phyloP scores from a whole-genome alignment of 2,888 invertebrate genomes.

The Calliphora vomitoria region DNA sequence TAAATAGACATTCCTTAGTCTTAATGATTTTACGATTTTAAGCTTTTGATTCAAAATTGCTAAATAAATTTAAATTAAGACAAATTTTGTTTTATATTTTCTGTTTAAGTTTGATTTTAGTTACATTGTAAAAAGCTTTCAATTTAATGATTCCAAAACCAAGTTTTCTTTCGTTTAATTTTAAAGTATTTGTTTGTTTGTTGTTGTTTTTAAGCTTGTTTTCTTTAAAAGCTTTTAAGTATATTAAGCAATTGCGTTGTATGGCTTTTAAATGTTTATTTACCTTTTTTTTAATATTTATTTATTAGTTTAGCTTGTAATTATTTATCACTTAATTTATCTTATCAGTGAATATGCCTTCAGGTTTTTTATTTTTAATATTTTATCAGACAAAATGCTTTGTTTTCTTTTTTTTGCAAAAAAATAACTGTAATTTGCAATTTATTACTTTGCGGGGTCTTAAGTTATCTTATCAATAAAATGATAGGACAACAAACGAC shows the following conservation, averaged over 20 bases:
- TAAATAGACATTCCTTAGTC: too few species aligned
- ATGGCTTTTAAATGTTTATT: background rate
- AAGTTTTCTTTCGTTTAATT: too few species aligned
- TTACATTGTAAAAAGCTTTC: too few species aligned
- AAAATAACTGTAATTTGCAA: background rate
- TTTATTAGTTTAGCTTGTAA: conserved; percentile 4
- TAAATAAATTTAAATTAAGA: too few species aligned
- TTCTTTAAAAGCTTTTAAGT: background rate
- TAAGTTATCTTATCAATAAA: conserved; percentile 27
- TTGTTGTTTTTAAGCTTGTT: background rate
- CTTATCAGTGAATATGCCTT: conserved; percentile 31
- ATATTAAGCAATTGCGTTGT: background rate
- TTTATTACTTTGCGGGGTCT: conserved; percentile 12
- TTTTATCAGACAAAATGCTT: conserved; percentile 15
- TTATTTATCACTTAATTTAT: conserved; percentile 39
- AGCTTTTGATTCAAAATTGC: background rate
- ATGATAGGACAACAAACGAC: background rate
- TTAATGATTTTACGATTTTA: background rate
- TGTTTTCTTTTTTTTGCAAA: conserved; percentile 11
- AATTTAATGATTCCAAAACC: too few species aligned
- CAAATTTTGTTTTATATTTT: too few species aligned
- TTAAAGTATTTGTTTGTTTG: too few species aligned
- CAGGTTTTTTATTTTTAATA: background rate
- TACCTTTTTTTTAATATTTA: background rate
- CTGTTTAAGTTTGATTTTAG: too few species aligned